Percentiles rank a stretch among this genome's conserved stretches.
These are phyloP conservation scores for Ophonus ardosiacus DNA, from an alignment of 2,888 invertebrate genomes.

Conservation along the genomic window DNA sequence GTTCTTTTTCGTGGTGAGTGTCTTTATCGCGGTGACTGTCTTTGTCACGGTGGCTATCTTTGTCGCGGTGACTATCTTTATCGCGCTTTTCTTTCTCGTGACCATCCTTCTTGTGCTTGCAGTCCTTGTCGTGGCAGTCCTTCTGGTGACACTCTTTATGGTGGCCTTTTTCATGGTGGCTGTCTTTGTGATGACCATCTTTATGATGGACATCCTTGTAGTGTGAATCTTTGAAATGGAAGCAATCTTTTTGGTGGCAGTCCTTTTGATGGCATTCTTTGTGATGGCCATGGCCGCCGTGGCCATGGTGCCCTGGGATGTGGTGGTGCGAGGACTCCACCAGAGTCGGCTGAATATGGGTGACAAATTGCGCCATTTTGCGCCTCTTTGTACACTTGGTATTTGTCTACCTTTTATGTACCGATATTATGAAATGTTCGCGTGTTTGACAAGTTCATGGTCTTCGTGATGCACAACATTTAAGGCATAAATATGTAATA, in stretches of 20 bases:
- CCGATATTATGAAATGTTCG: constrained; percentile 20
- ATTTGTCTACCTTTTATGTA: constrained; percentile 25
- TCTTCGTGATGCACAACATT: constrained; percentile 27
- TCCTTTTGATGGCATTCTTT: constrained; percentile 71
- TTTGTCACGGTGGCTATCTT: constrained; percentile 63
- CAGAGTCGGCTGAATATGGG: constrained; percentile 79
- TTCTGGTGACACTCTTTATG: constrained; percentile 52
- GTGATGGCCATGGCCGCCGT: constrained; percentile 72
- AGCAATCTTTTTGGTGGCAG: constrained; percentile 47
- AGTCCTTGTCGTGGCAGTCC: constrained; percentile 60
- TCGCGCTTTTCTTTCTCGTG: constrained; percentile 62
- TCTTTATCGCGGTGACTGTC: constrained; percentile 10
- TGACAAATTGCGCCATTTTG: constrained; percentile 80
- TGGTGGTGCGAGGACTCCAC: constrained; percentile 80
- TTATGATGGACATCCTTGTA: constrained; percentile 60
- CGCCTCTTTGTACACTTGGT: constrained; percentile 1
- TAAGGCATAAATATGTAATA: constrained; percentile 11
- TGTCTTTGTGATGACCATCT: constrained; percentile 68
- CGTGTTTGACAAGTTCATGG: background rate
- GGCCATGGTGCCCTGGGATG: constrained; percentile 74
- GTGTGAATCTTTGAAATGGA: constrained; percentile 27
- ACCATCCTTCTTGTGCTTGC: constrained; percentile 41
- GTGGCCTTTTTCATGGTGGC: constrained; percentile 67
- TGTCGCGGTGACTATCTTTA: constrained; percentile 36
- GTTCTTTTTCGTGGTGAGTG: constrained; percentile 64